Evolutionary conservation across 2,888 invertebrate species (phyloP), one percentile per base, ranked within the genome.

Genomic region (Xanthorhoe spadicearia): DNA sequence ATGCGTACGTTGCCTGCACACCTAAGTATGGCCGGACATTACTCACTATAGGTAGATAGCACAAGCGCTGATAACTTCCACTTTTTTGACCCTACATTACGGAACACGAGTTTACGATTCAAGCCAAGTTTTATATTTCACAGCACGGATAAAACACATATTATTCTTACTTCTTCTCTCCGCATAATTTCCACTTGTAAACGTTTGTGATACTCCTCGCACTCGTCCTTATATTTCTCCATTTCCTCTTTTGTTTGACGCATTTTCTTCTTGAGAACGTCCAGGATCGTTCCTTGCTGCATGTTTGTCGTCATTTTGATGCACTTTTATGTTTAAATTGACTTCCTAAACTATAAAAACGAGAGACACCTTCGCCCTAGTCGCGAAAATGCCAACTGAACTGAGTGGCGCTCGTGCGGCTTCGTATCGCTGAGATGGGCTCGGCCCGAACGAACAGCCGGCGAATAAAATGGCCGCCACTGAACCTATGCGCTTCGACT

Each of bases 211-310:
- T 96, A 97, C 93, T 98, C 98, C 93, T 99, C 99, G 92, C 98
- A 97, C 92, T 98, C 98, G 93, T 99, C 99, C 94, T 98, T 98
- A 94, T 98, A 98, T 93, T 97, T 97, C 93, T 99, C 99, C 96
- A 99, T 97, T 95, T 99, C 99, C 93, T 99, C 98, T 94, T 99
- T 98, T 83, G 99, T 98, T 94, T 98, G 98, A 82, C 98, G 96
- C 99, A 99, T 99, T 96, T 99, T 99, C 96, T 99, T 98, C 96
- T 99, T 99, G 86, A 99, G 95, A 86, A 98, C 98, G 94, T 99
- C 98, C 92, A 99, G 94, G 83, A 99, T 96, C 85, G 97, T 97
- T 88, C 98, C 98, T 94, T 98, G 98, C 92, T 96, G 96, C 94
- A 97, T 96, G 93, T 96, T 97, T 89, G 97, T 95, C 94, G 97